These are phyloP conservation scores for Ceyx erithaca DNA, from an alignment of 2,797 vertebrate genomes.

Conservation along the genomic window DNA sequence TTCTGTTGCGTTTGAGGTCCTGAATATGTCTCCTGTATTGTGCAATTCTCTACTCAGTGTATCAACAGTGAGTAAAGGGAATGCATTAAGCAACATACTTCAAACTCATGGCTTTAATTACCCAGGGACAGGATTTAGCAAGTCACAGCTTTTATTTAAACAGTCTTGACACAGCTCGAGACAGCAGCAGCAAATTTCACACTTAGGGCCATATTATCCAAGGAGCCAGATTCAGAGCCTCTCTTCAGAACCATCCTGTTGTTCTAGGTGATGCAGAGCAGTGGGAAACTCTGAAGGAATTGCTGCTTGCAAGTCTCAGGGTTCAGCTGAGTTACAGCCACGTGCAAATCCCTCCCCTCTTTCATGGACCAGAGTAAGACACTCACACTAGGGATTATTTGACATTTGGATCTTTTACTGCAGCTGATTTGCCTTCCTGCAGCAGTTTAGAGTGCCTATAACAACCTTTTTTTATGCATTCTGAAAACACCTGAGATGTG, in stretches of 20 bases:
- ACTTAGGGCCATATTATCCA: slow-evolving; percentile 64
- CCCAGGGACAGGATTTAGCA: slow-evolving; percentile 66
- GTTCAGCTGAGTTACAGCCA: slow-evolving; percentile 36
- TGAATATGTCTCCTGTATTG: neutral
- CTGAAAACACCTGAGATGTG: neutral
- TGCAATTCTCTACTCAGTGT: slow-evolving; percentile 4
- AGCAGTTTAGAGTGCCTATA: slow-evolving; percentile 4
- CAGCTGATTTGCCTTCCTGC: slow-evolving; percentile 17
- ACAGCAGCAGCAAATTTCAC: slow-evolving; percentile 55
- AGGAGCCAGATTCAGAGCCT: slow-evolving; percentile 57
- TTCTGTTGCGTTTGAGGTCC: neutral
- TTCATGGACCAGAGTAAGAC: neutral
- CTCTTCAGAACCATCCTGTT: slow-evolving; percentile 3
- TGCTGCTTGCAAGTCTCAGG: neutral
- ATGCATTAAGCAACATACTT: slow-evolving; percentile 31
- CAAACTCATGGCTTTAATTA: slow-evolving; percentile 59
- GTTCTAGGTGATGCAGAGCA: slow-evolving; percentile 12
- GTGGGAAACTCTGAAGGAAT: slow-evolving; percentile 44
- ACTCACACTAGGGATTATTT: neutral
- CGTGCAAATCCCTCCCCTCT: neutral
- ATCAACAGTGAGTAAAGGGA: slow-evolving; percentile 27
- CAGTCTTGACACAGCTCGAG: slow-evolving; percentile 55
- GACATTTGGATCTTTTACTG: slow-evolving; percentile 4
- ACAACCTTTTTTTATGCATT: neutral
- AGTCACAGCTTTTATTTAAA: slow-evolving; percentile 70